Evolutionary conservation across 1,140 invertebrate genomes (phyloP), one percentile per base, ranked within the genome.

Genomic region (Philotrypesis tridentata): DNA sequence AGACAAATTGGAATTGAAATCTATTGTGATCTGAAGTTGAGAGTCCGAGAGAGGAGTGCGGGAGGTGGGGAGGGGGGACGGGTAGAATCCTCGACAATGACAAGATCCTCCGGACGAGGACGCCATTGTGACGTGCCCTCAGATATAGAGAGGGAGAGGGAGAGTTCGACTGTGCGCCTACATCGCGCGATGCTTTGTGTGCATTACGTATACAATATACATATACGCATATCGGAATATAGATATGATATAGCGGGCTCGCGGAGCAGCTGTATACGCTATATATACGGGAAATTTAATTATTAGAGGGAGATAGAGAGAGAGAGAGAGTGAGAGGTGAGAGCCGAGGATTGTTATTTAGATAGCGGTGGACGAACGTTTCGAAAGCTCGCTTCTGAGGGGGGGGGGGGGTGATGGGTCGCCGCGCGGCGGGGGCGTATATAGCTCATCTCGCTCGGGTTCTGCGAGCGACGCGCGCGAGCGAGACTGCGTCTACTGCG

Each of bases 1-100:
- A 14, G 77, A 79, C 76, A 70, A 79, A 79, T 79, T 40, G 68
- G 63, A 79, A 79, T 79, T 71, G 77, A 79, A 79, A 71, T 79
- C 77, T 31, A 79, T 79, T 79, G 77, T 79, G 68, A 33, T 70
- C 40, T 27, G 40, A 31, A 55, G 63, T 70, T 29, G 72, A 75
- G 55, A 29, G 63, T 63, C 27, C 37, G 61, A 60, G 74, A 14
- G 74, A 65, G 37, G 23, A 55, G 11, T n/a, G n/a, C n/a, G n/a
- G n/a, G n/a, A n/a, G 17, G 37, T 43, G 17, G 40, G 12, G 12
- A 14, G 12, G 4, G 37, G 37, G 9, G 37, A 14, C 17, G 17
- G 48, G 48, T 4, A 55, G 48, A 55, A 55, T 6, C 21, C 48
- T 55, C 48, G 48, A 55, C 48, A 55, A 55, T 55, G 48, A 55